These are phyloP conservation scores for Gallinago paraguaiae DNA, from an alignment of 2,113 vertebrate species.

Conservation along the genomic window DNA sequence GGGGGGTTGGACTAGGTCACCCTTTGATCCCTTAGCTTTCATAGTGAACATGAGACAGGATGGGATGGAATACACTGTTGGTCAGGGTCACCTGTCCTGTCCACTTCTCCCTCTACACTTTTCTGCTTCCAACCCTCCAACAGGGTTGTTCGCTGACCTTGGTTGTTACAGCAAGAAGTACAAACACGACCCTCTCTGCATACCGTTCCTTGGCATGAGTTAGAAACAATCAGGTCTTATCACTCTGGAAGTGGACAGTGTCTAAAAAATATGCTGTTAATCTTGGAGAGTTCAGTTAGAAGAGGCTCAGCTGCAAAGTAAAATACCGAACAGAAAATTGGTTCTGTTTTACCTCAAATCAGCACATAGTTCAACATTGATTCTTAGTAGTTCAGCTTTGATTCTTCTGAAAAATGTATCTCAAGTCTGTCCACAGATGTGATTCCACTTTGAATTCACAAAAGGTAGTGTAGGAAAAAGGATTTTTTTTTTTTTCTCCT, in stretches of 20 bases:
- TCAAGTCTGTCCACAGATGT: background rate
- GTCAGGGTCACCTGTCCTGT: background rate
- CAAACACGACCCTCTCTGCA: background rate
- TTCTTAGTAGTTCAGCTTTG: background rate
- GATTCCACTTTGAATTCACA: background rate
- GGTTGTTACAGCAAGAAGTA: background rate
- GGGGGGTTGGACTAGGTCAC: too few species aligned
- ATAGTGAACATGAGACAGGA: background rate
- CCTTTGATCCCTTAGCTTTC: background rate
- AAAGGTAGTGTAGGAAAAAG: background rate
- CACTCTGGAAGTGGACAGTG: background rate
- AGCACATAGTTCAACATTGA: background rate
- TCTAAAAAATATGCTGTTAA: background rate
- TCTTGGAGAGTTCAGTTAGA: background rate
- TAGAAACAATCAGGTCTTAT: background rate
- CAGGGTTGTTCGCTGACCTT: background rate
- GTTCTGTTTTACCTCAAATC: background rate
- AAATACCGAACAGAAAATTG: background rate
- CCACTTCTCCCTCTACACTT: background rate
- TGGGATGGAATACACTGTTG: background rate
- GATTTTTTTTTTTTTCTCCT: rapidly evolving
- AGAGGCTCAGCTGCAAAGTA: background rate
- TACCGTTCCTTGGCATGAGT: background rate
- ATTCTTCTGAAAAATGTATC: background rate
- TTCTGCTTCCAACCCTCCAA: background rate